Conservation (phyloP, 2,113 vertebrate genomes). For the Oceanodroma tethys region DNA sequence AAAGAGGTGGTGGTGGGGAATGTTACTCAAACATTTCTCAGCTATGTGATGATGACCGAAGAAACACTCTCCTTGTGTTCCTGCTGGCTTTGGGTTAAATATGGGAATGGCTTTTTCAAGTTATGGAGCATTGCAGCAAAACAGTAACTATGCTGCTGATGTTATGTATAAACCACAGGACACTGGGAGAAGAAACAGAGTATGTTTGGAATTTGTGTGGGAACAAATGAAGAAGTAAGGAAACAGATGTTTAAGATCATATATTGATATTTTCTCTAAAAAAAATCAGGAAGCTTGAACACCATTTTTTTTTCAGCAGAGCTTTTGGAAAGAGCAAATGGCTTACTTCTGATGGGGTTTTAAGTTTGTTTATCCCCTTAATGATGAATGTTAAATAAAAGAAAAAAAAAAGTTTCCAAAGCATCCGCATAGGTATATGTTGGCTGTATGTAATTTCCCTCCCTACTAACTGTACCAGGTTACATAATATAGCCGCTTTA, state of each 20-base stretch:
- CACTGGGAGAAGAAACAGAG: slow-evolving; percentile 47
- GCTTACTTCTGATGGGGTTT: neutral
- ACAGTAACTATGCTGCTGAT: slow-evolving; percentile 44
- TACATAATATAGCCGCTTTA: neutral
- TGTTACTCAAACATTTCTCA: neutral
- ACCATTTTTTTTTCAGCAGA: neutral
- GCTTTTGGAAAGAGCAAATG: neutral
- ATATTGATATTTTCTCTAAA: slow-evolving; percentile 32
- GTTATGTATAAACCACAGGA: slow-evolving; percentile 50
- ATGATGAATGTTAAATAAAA: neutral
- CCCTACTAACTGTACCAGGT: neutral
- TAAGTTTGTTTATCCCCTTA: neutral
- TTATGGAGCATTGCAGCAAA: slow-evolving; percentile 33
- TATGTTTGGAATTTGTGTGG: slow-evolving; percentile 64
- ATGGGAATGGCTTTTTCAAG: slow-evolving; percentile 15
- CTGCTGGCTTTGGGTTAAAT: slow-evolving; percentile 26
- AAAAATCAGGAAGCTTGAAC: slow-evolving; percentile 36
- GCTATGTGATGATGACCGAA: neutral
- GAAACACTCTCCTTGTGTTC: slow-evolving; percentile 1
- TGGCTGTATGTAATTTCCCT: neutral
- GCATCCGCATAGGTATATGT: neutral
- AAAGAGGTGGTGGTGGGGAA: neutral
- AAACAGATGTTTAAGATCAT: slow-evolving; percentile 62
- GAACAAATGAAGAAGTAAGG: slow-evolving; percentile 52
- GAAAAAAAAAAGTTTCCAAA: neutral